phyloP scores from a whole-genome alignment of 2,113 vertebrate species.

The Petaurus breviceps region DNA sequence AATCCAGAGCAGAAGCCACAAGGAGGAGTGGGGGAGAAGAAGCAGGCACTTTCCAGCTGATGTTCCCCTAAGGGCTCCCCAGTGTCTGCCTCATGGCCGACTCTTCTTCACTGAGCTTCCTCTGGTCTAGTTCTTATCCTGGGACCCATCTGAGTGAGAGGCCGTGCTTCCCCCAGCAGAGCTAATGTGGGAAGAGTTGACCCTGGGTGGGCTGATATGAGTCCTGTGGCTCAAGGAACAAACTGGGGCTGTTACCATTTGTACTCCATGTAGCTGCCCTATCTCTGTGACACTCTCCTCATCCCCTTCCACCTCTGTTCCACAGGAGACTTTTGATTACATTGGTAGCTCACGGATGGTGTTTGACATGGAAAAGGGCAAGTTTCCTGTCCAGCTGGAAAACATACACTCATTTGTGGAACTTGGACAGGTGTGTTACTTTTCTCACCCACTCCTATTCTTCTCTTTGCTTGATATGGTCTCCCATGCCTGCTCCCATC shows the following conservation, averaged over 20 bases:
- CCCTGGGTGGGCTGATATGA: neutral
- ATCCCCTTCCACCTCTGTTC: neutral
- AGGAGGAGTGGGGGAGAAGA: neutral
- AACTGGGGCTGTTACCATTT: neutral
- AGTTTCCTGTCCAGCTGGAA: constrained; percentile 82
- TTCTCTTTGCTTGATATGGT: neutral
- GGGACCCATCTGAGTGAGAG: constrained; percentile 9
- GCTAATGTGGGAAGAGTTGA: neutral
- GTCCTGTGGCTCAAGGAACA: neutral
- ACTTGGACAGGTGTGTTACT: constrained; percentile 82
- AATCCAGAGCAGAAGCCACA: constrained; percentile 32
- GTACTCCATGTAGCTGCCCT: neutral
- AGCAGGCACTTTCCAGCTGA: constrained; percentile 68
- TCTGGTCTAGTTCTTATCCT: constrained; percentile 27
- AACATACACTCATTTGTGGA: constrained; percentile 85
- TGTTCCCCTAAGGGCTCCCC: constrained; percentile 63
- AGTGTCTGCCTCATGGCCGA: constrained; percentile 43
- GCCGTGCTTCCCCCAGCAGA: neutral
- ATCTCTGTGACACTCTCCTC: neutral
- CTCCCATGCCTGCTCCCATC: neutral
- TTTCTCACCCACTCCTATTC: neutral
- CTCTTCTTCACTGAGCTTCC: constrained; percentile 32
- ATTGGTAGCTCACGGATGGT: constrained; percentile 97
- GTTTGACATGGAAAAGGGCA: constrained; percentile 85
- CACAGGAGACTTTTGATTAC: constrained; percentile 96